A percentile compares a stretch with the other conserved stretches of the same genome.
phyloP scores from a whole-genome alignment of 2,888 invertebrate species.

The Apamea monoglypha region DNA sequence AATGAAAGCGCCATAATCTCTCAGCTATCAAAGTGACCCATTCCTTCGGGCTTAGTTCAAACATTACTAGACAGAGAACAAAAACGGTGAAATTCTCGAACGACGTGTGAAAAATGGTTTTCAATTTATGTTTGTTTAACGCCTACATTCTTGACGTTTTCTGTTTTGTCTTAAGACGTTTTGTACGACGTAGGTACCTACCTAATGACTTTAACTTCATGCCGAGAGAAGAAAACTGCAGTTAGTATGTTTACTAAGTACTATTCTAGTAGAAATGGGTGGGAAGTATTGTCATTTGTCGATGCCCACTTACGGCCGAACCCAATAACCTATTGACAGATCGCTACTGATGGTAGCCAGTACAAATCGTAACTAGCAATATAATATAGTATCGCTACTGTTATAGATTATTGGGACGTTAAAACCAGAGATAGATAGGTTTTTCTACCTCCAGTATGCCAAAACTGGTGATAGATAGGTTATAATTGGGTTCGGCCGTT shows the following conservation, averaged over 20 bases:
- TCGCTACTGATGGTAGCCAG: too few relatives aligned
- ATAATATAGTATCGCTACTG: too few relatives aligned
- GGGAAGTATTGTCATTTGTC: too few relatives aligned
- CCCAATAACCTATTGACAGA: too few relatives aligned
- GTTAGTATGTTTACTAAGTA: not conserved
- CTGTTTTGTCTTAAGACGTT: slow-evolving; percentile 49
- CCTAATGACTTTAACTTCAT: not conserved
- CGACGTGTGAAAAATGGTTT: slow-evolving; percentile 81
- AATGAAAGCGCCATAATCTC: slow-evolving; percentile 4
- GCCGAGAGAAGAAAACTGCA: not conserved
- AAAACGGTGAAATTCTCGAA: slow-evolving; percentile 75
- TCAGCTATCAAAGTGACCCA: slow-evolving; percentile 55
- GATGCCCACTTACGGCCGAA: too few relatives aligned
- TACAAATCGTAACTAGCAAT: too few relatives aligned
- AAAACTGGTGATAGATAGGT: too few relatives aligned
- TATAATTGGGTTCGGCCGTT: too few relatives aligned
- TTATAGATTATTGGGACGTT: too few relatives aligned
- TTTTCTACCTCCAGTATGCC: too few relatives aligned
- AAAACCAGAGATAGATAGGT: too few relatives aligned
- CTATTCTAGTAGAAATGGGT: too few relatives aligned
- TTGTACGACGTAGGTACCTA: slow-evolving; percentile 18
- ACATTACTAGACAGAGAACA: slow-evolving; percentile 64
- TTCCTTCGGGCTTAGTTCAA: slow-evolving; percentile 56
- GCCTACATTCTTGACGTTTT: slow-evolving; percentile 66
- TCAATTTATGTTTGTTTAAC: slow-evolving; percentile 75